A percentile compares a stretch with the other conserved stretches of the same genome.
Conservation (phyloP, 37 sponge, comb jelly and placozoan species). For the Oopsacas minuta region DNA sequence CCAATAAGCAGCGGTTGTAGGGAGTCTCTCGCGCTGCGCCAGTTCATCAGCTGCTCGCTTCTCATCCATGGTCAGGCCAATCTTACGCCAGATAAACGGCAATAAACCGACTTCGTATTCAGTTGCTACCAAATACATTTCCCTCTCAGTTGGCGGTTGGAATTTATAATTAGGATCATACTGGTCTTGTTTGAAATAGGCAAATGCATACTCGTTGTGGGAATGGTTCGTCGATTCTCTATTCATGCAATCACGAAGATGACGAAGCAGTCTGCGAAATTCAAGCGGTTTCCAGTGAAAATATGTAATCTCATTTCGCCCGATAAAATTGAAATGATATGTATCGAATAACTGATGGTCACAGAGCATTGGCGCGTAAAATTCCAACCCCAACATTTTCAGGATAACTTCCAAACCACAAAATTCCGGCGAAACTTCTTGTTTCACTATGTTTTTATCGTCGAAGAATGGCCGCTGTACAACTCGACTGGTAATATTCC, state of each 20-base stretch:
- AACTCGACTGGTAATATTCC: neutral
- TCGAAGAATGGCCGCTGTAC: neutral
- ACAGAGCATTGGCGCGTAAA: neutral
- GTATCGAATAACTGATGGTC: neutral
- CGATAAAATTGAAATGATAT: constrained; percentile 8
- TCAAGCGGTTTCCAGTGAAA: neutral
- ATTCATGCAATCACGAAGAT: neutral
- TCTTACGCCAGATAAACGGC: neutral
- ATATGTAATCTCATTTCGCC: neutral
- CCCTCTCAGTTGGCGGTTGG: neutral
- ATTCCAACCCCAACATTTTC: neutral
- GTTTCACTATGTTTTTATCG: neutral
- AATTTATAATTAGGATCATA: neutral
- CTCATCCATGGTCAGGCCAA: neutral
- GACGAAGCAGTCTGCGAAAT: neutral
- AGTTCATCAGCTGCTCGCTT: neutral
- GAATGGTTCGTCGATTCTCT: neutral
- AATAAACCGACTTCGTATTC: constrained; percentile 7
- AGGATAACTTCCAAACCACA: neutral
- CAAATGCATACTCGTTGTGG: neutral
- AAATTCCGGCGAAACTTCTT: neutral
- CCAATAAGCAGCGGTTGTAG: neutral
- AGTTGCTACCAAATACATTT: neutral
- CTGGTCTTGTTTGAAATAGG: neutral
- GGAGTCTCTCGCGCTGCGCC: neutral